Percentiles rank a stretch among this genome's conserved stretches.
phyloP scores from a whole-genome alignment of 1,140 invertebrate species.

The Leptonema lineaticorne region DNA sequence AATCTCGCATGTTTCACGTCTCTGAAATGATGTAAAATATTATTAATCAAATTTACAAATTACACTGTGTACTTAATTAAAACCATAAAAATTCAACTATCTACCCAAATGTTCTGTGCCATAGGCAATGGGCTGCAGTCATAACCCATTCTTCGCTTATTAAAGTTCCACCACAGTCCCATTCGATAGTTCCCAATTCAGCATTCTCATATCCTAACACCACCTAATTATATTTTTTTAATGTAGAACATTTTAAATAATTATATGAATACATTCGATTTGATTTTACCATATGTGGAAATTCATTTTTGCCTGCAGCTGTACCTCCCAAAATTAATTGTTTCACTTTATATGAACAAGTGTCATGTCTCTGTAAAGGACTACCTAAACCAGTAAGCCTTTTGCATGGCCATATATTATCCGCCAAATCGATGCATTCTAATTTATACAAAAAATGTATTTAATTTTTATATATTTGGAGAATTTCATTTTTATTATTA shows the following conservation, averaged over 20 bases:
- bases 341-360: background rate
- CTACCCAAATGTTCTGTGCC: background rate
- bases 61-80: background rate
- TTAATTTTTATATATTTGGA: too few relatives aligned
- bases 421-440: conserved; percentile 4
- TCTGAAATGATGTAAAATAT: background rate
- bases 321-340: background rate
- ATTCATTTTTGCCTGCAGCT: background rate
- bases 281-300: conserved; percentile 8
- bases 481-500: too few relatives aligned
- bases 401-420: background rate
- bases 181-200: background rate
- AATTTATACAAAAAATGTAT: background rate
- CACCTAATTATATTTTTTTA: background rate
- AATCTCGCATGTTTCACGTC: conserved; percentile 24
- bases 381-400: too few relatives aligned
- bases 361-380: background rate
- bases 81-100: background rate
- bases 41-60: background rate
- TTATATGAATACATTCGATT: background rate
- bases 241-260: background rate
- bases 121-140: conserved; percentile 34
- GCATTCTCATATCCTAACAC: background rate
- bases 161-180: conserved; percentile 40
- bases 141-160: conserved; percentile 35